These are phyloP conservation scores for Schizothorax lantsangensis DNA, from an alignment of 2,797 vertebrate genomes.

Conservation along the genomic window DNA sequence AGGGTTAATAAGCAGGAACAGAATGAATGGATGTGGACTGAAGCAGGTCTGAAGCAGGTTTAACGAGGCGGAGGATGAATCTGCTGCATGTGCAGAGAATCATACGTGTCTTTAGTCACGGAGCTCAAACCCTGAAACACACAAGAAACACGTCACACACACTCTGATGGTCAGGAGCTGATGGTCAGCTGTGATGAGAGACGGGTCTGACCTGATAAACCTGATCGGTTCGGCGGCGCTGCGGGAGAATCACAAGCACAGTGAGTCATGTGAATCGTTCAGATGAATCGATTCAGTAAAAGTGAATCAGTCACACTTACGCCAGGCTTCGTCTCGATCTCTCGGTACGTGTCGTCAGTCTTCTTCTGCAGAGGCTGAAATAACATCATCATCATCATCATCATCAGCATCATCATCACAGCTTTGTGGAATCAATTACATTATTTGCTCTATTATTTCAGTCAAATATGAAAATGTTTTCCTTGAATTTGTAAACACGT, in stretches of 20 bases:
- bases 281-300: neutral
- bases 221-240: slow-evolving; percentile 71
- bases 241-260: slow-evolving; percentile 3
- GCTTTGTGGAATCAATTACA: neutral
- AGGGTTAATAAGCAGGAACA: too few species aligned
- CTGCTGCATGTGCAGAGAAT: slow-evolving; percentile 79
- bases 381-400: neutral
- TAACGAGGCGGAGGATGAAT: neutral
- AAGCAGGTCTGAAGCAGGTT: too few species aligned
- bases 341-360: slow-evolving; percentile 55
- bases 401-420: neutral
- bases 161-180: neutral
- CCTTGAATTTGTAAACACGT: neutral
- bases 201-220: slow-evolving; percentile 69
- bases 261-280: neutral
- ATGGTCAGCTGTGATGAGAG: neutral
- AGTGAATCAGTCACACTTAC: slow-evolving; percentile 47
- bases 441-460: neutral
- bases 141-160: neutral
- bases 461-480: neutral
- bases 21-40: neutral
- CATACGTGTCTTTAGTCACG: slow-evolving; percentile 87
- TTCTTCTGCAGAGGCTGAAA: slow-evolving; percentile 55
- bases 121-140: slow-evolving; percentile 82
- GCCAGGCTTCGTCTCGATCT: slow-evolving; percentile 50